Conservation (phyloP, 2,888 invertebrate species). For the Phymatocera aterrima region DNA sequence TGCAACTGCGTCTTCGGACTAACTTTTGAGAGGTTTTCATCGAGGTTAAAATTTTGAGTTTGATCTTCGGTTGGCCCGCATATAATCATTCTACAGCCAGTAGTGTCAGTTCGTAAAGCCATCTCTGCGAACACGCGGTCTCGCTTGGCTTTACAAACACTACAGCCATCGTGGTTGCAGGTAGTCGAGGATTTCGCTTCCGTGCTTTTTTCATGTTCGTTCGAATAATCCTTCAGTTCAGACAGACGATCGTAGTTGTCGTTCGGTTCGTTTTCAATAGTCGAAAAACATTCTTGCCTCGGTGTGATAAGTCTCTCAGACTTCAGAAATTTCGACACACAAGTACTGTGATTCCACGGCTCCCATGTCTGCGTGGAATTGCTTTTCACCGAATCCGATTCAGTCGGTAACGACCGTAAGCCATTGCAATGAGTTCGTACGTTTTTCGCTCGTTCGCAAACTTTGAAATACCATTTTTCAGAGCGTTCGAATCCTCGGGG, state of each 20-base stretch:
- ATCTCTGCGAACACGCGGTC: not conserved
- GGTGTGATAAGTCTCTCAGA: no score
- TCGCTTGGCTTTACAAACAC: not conserved
- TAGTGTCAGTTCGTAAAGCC: not conserved
- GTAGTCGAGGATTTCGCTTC: not conserved
- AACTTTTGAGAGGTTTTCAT: not conserved
- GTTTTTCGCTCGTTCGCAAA: not conserved
- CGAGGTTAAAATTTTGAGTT: not conserved
- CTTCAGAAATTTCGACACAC: not conserved
- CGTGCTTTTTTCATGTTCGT: not conserved
- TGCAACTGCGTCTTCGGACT: not conserved
- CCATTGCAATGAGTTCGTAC: not conserved
- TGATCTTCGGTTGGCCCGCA: not conserved
- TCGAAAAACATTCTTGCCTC: not conserved
- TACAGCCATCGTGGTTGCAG: not conserved
- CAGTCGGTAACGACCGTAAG: no score
- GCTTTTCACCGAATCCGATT: not conserved
- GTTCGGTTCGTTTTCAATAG: not conserved
- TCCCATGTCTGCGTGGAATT: slow-evolving; percentile 1
- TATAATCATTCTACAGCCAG: not conserved
- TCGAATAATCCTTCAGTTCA: not conserved
- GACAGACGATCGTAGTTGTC: not conserved
- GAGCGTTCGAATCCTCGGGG: no score
- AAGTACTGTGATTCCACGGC: not conserved
- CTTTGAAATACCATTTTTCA: no score